Evolutionary conservation across 53 echinoderm and acorn worm species (phyloP).

Genomic region (Crossaster papposus): DNA sequence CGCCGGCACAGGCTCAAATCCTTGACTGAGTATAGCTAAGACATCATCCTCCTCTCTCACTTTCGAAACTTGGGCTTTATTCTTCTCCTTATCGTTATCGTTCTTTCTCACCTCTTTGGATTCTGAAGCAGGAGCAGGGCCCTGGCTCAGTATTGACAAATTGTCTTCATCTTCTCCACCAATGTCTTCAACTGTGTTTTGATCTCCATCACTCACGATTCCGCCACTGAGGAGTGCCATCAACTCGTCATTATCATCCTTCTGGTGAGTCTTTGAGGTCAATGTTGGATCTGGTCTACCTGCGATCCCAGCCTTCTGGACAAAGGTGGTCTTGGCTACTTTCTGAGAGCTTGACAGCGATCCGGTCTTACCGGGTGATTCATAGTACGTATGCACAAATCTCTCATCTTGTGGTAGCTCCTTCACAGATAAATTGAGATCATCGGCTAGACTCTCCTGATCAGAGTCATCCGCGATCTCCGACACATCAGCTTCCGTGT

Average conservation of each 20-base stretch:
- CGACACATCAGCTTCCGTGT: slow-evolving; percentile 45
- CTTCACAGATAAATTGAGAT: slow-evolving; percentile 7
- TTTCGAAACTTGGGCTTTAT: slow-evolving; percentile 19
- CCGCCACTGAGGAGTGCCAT: slow-evolving; percentile 69
- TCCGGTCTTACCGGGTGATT: slow-evolving; percentile 39
- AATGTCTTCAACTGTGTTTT: neutral
- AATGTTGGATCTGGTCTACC: neutral
- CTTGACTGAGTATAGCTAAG: slow-evolving; percentile 8
- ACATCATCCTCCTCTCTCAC: slow-evolving; percentile 34
- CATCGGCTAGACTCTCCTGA: neutral
- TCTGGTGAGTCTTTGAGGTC: slow-evolving; percentile 1
- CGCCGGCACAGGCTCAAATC: slow-evolving; percentile 12
- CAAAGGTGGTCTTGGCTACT: slow-evolving; percentile 41
- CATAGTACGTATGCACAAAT: slow-evolving; percentile 45
- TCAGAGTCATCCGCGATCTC: slow-evolving; percentile 27
- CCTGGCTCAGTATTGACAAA: slow-evolving; percentile 12
- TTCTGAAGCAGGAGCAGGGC: neutral
- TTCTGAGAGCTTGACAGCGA: slow-evolving; percentile 1
- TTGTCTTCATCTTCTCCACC: slow-evolving; percentile 38
- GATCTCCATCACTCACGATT: slow-evolving; percentile 4
- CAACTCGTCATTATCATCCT: slow-evolving; percentile 78
- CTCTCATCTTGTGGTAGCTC: slow-evolving; percentile 11
- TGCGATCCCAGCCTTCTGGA: slow-evolving; percentile 42
- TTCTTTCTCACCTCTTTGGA: neutral
- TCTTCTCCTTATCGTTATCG: neutral